Conservation (phyloP, 2,113 vertebrate species). For the Cheirogaleus medius region DNA sequence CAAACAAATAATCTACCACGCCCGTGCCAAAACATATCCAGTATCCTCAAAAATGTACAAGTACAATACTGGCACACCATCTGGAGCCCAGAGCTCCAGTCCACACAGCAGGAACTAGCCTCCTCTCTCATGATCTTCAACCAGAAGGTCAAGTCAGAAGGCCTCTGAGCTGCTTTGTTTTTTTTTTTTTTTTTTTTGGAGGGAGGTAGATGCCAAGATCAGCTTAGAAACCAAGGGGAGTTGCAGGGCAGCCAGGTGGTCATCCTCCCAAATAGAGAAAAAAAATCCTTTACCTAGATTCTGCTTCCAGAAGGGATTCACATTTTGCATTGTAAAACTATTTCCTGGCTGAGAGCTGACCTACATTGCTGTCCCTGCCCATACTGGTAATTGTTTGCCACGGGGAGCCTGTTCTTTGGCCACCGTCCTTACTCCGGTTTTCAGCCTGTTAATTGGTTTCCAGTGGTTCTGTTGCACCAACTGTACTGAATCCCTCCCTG, state of each 20-base stretch:
- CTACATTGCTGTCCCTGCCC: conserved; percentile 55
- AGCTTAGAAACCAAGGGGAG: conserved; percentile 18
- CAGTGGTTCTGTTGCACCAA: conserved; percentile 62
- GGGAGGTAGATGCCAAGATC: background rate
- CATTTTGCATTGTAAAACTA: background rate
- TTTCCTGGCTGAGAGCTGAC: conserved; percentile 75
- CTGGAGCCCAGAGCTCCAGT: background rate
- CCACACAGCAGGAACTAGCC: background rate
- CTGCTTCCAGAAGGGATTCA: conserved; percentile 49
- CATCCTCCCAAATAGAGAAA: conserved; percentile 56
- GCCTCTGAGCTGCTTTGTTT: background rate
- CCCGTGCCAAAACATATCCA: background rate
- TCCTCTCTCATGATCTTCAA: background rate
- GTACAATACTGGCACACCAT: accelerated
- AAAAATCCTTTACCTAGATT: conserved; percentile 40
- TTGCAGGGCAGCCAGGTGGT: conserved; percentile 43
- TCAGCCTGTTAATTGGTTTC: conserved; percentile 68
- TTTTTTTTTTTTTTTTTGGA: background rate
- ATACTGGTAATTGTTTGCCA: conserved; percentile 64
- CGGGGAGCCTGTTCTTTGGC: conserved; percentile 55
- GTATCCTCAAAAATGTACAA: background rate
- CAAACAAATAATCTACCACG: background rate
- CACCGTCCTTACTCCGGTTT: background rate
- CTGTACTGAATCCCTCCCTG: background rate
- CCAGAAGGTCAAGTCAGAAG: conserved; percentile 54